Percentiles rank a stretch among this genome's conserved stretches.
Evolutionary conservation across 2,888 invertebrate genomes (phyloP).

Genomic region (Pycnomerus fuliginosus): DNA sequence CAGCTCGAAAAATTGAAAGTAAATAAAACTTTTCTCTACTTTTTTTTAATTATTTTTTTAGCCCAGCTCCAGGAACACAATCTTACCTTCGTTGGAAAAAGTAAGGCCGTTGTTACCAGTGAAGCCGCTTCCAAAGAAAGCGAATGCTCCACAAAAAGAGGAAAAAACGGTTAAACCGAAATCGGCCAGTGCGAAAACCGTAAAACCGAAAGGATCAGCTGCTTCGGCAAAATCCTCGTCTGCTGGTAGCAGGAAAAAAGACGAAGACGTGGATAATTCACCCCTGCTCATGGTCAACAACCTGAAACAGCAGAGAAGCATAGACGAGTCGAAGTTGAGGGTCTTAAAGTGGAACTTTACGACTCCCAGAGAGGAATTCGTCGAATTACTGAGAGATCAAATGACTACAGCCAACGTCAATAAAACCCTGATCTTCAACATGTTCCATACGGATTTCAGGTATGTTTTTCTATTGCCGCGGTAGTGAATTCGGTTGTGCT

Average conservation of each 20-base stretch:
- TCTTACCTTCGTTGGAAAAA: conserved; percentile 81
- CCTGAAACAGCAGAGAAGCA: conserved; percentile 87
- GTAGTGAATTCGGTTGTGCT: background rate
- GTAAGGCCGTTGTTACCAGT: conserved; percentile 80
- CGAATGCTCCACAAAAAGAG: conserved; percentile 57
- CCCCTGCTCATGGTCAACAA: conserved; percentile 80
- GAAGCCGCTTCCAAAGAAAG: conserved; percentile 70
- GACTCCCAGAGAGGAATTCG: conserved; percentile 90
- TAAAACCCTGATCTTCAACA: conserved; percentile 80
- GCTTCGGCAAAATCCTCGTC: conserved; percentile 34
- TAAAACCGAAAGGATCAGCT: conserved; percentile 12
- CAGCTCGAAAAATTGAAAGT: conserved; percentile 80
- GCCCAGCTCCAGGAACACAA: conserved; percentile 73
- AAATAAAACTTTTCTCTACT: conserved; percentile 13
- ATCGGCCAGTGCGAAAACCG: conserved; percentile 55
- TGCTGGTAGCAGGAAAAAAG: conserved; percentile 66
- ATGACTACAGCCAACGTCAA: conserved; percentile 88
- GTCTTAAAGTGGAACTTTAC: conserved; percentile 95
- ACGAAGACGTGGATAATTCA: conserved; percentile 80
- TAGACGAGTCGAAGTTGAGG: conserved; percentile 93
- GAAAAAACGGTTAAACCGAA: conserved; percentile 58
- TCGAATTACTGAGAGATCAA: conserved; percentile 86
- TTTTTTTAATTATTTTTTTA: conserved; percentile 38
- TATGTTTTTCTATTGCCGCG: conserved; percentile 37
- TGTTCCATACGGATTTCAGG: conserved; percentile 94